Evolutionary conservation across 2,797 vertebrate species (phyloP).

Genomic region (Champsocephalus gunnari): DNA sequence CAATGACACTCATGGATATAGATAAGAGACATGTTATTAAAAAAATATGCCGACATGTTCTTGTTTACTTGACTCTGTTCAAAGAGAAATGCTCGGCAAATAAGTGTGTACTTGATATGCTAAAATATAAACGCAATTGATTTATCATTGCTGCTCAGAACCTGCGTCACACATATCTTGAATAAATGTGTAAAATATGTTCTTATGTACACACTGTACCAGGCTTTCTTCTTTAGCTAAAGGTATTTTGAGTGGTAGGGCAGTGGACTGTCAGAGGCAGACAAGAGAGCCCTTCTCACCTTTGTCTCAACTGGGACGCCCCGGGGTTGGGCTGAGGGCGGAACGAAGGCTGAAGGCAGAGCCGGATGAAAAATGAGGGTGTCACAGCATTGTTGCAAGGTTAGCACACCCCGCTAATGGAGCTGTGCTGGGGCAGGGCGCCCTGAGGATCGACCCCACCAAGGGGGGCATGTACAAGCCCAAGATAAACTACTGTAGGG

Average conservation of each 20-base stretch:
- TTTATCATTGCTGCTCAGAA: slow-evolving; percentile 11
- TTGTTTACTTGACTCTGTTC: slow-evolving; percentile 36
- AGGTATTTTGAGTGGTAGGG: slow-evolving; percentile 47
- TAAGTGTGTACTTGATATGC: slow-evolving; percentile 3
- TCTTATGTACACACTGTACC: slow-evolving; percentile 13
- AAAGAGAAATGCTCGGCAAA: not conserved
- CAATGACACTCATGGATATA: slow-evolving; percentile 76
- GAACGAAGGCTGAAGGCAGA: slow-evolving; percentile 82
- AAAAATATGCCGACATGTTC: slow-evolving; percentile 28
- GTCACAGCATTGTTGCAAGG: slow-evolving; percentile 92
- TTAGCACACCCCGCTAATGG: slow-evolving; percentile 92
- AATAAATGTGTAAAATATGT: not conserved
- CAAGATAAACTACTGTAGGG: slow-evolving; percentile 91
- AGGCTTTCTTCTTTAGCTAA: not conserved
- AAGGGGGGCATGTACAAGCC: slow-evolving; percentile 84
- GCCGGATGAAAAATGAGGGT: slow-evolving; percentile 89
- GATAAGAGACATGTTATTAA: slow-evolving; percentile 69
- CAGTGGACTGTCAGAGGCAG: slow-evolving; percentile 57
- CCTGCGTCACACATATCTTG: not conserved
- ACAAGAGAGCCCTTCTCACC: slow-evolving; percentile 82
- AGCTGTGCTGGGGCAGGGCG: slow-evolving; percentile 84
- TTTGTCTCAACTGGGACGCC: slow-evolving; percentile 80
- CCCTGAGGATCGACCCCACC: slow-evolving; percentile 83
- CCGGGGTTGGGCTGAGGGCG: slow-evolving; percentile 67
- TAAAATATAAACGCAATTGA: slow-evolving; percentile 5